Conservation (phyloP, 2,113 vertebrate genomes). For the Psilopsiagon aurifrons region DNA sequence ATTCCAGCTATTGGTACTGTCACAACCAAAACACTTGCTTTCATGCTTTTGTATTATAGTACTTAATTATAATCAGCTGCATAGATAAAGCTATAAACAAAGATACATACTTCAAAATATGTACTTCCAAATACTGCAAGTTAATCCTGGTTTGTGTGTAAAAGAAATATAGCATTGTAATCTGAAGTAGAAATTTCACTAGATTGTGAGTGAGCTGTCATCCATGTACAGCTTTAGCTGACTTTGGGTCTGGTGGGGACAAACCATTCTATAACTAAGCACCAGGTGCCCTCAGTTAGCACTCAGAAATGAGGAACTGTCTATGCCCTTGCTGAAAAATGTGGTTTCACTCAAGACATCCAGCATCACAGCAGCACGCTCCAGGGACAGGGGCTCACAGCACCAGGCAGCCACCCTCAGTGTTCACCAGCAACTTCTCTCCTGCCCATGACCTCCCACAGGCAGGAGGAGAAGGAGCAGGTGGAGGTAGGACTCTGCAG, state of each 20-base stretch:
- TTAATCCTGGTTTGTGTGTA: not conserved
- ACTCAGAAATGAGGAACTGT: not conserved
- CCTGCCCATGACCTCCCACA: not conserved
- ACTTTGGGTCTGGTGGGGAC: not conserved
- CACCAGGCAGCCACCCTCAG: not conserved
- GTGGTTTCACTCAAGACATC: not conserved
- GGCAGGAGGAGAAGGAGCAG: not conserved
- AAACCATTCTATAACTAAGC: not conserved
- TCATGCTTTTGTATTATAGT: not conserved
- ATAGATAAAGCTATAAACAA: not conserved
- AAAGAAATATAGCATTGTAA: not conserved
- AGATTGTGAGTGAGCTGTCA: not conserved
- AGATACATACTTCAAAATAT: not conserved
- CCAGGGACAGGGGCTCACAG: not conserved
- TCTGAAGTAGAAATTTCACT: not conserved
- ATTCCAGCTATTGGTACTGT: not conserved
- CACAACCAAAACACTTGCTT: not conserved
- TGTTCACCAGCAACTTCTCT: not conserved
- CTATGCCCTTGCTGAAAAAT: not conserved
- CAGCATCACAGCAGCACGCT: fast-evolving
- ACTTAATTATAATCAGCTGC: not conserved
- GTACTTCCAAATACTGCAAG: not conserved
- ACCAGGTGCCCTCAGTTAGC: not conserved
- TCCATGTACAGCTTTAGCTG: not conserved
- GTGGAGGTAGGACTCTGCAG: not conserved